Evolutionary conservation across 2,797 vertebrate species (phyloP), one percentile per base, ranked within the genome.

Genomic region (Ataeniobius toweri): DNA sequence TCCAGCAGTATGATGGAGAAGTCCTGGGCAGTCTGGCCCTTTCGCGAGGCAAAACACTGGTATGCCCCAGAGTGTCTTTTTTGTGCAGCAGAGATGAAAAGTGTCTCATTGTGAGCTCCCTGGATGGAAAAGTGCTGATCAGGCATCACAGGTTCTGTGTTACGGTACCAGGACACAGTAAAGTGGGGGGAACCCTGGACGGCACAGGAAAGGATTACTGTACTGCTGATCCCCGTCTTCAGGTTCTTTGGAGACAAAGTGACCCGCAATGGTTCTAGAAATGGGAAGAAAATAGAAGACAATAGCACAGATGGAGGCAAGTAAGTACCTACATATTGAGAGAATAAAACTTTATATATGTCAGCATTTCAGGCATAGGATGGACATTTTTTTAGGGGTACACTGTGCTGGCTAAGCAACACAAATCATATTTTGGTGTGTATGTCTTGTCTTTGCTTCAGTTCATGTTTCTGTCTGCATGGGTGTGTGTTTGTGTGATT

Each of bases 51-150:
- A 6, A 99, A 99, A 93, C 98, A 99, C 94, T 99, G 98, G 87
- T 99, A 99, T 61, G 98, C 98, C 0, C 98, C 98, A 0, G 98
- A 99, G 91, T 99, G 98, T 94, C 97, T 97, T 93, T 99, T 99
- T 92, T 99, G 98, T 6, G 98, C 98, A 0, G 97, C 97, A 0
- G 96, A 96, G 93, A 99, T 99, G 85, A 99, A 98, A 26, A 99
- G 94, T 0, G 98, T 99, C 94, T 99, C 97, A 8, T 99, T 99
- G 95, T 98, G 97, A 92, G 96, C 94, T 14, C 98, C 98, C 24
- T 98, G 97, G 94, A 99, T 97, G 94, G 98, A 98, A 94, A 99
- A 97, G 94, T 97, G 97, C 93, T 97, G 97, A 79, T 97, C 96
- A 0, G 97, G 96, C 79, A 93, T 88, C 80, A 99, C 96, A 5